These are phyloP conservation scores for Gymnodraco acuticeps DNA, from an alignment of 2,797 vertebrate species.

Conservation along the genomic window DNA sequence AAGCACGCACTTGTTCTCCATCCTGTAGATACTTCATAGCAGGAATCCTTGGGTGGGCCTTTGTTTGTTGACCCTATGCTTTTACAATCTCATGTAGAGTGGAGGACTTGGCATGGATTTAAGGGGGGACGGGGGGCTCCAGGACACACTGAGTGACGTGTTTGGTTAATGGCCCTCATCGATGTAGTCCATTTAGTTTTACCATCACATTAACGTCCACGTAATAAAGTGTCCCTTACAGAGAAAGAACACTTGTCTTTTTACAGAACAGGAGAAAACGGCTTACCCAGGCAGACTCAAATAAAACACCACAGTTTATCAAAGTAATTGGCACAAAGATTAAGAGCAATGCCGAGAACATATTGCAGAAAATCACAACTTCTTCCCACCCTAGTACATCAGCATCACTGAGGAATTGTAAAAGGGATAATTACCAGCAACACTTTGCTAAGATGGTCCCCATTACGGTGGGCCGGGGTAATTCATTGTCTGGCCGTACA, in stretches of 20 bases:
- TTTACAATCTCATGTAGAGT: conserved; percentile 32
- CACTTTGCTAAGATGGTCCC: conserved; percentile 57
- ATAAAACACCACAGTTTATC: conserved; percentile 42
- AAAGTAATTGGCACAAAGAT: conserved; percentile 66
- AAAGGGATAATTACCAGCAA: conserved; percentile 46
- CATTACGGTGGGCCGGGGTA: conserved; percentile 25
- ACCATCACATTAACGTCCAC: conserved; percentile 13
- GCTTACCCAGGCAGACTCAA: conserved; percentile 39
- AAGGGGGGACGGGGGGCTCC: conserved; percentile 7
- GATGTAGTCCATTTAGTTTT: conserved; percentile 41
- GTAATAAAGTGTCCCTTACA: conserved; percentile 29
- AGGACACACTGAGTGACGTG: conserved; percentile 16
- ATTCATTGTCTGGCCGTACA: conserved; percentile 33
- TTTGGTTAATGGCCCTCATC: conserved; percentile 11
- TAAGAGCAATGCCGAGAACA: conserved; percentile 54
- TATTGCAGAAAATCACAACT: conserved; percentile 33
- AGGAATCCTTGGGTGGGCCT: neutral
- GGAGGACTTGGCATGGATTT: conserved; percentile 34
- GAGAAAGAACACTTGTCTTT: conserved; percentile 5
- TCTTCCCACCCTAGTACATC: conserved; percentile 26
- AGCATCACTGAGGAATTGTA: conserved; percentile 30
- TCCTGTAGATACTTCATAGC: conserved; percentile 26
- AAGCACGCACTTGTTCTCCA: conserved; percentile 46
- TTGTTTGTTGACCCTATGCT: conserved; percentile 8
- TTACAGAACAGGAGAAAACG: conserved; percentile 24